These are phyloP conservation scores for Corythornis madagascariensis DNA, from an alignment of 2,113 vertebrate genomes.

Conservation along the genomic window DNA sequence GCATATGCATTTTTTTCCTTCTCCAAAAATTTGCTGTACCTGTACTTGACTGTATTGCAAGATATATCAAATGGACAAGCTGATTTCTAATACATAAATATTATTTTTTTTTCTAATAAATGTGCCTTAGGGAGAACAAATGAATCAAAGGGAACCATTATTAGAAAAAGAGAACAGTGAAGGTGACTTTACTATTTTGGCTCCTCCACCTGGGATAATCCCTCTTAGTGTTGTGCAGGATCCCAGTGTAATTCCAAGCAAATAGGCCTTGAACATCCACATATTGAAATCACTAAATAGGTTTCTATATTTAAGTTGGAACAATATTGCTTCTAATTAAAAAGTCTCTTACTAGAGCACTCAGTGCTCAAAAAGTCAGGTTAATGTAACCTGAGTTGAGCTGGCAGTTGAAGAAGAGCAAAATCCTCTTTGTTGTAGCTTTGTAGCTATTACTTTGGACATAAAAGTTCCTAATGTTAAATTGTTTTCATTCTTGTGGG, in stretches of 20 bases:
- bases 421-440: background rate
- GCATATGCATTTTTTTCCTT: background rate
- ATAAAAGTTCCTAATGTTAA: background rate
- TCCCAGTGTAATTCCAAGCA: constrained; percentile 34
- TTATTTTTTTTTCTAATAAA: background rate
- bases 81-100: background rate
- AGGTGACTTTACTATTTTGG: constrained; percentile 61
- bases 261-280: constrained; percentile 20
- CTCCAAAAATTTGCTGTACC: background rate
- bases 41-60: fast-evolving
- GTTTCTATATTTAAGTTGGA: constrained; percentile 64
- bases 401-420: background rate
- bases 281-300: constrained; percentile 38
- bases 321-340: constrained; percentile 55
- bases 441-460: background rate
- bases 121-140: background rate
- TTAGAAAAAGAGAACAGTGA: background rate
- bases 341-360: constrained; percentile 25
- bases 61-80: background rate
- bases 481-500: background rate
- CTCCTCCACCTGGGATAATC: constrained; percentile 54
- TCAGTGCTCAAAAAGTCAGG: background rate
- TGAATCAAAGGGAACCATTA: background rate
- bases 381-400: constrained; percentile 10
- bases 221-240: background rate